These are phyloP conservation scores for Nerophis lumbriciformis DNA, from an alignment of 2,113 vertebrate species.

Conservation along the genomic window DNA sequence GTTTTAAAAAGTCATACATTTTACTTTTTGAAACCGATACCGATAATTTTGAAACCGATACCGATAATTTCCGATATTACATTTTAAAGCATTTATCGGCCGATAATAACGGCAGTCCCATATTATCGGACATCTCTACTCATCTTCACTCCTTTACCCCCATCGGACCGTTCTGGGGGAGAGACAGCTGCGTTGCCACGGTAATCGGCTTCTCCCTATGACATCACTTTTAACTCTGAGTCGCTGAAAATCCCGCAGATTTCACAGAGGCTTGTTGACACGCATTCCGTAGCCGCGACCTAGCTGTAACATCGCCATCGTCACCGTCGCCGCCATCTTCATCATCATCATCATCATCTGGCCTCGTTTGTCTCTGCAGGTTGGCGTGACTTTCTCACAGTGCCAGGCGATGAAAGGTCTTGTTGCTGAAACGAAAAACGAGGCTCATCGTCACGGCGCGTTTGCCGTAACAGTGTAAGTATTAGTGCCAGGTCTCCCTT, in stretches of 20 bases:
- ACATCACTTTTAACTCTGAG: constrained; percentile 51
- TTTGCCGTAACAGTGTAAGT: constrained; percentile 20
- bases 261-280: constrained; percentile 60
- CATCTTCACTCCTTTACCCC: not conserved
- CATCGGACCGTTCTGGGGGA: constrained; percentile 4
- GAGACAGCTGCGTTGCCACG: constrained; percentile 59
- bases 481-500: constrained; percentile 46
- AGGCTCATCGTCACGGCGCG: constrained; percentile 38
- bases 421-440: constrained; percentile 59
- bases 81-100: too few relatives aligned
- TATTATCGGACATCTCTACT: too few relatives aligned
- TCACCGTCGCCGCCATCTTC: constrained; percentile 3
- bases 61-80: too few relatives aligned
- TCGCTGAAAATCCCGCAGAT: constrained; percentile 60
- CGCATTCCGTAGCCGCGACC: constrained; percentile 55
- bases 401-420: constrained; percentile 47
- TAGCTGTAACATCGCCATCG: constrained; percentile 54
- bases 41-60: too few relatives aligned
- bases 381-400: constrained; percentile 53
- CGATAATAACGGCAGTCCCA: too few relatives aligned
- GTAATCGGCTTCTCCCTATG: constrained; percentile 54
- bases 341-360: constrained; percentile 29
- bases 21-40: too few relatives aligned
- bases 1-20: too few relatives aligned
- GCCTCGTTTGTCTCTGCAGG: constrained; percentile 56